phyloP scores from a whole-genome alignment of 2,888 invertebrate genomes.

The Aphodius granarius region DNA sequence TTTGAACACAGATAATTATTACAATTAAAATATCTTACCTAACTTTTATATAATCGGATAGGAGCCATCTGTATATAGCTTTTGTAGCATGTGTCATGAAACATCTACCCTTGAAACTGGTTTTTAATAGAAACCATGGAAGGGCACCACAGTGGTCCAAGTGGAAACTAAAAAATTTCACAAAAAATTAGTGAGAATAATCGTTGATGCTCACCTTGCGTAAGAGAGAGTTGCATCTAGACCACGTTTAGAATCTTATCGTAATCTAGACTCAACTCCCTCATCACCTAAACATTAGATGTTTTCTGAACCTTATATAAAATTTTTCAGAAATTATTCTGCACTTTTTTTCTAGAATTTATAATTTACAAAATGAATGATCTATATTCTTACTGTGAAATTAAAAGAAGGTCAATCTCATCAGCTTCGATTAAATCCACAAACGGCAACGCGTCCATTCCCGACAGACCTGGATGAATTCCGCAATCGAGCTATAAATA shows the following conservation, averaged over 20 bases:
- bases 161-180: conserved; percentile 86
- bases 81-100: conserved; percentile 99
- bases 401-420: conserved; percentile 91
- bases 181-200: background rate
- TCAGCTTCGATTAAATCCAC: conserved; percentile 97
- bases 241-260: no score
- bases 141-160: conserved; percentile 97
- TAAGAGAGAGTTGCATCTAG: no score
- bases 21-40: conserved; percentile 63
- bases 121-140: conserved; percentile 97
- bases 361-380: background rate
- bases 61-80: conserved; percentile 96
- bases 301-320: no score
- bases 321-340: no score
- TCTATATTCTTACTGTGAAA: conserved; percentile 87
- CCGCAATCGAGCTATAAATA: conserved; percentile 86
- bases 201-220: no score
- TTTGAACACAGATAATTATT: no score
- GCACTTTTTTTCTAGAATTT: background rate
- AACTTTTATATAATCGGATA: conserved; percentile 99
- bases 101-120: conserved; percentile 95
- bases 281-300: no score
- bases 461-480: conserved; percentile 95
- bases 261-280: no score
- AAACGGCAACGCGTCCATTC: conserved; percentile 97